phyloP scores from a whole-genome alignment of 2,888 invertebrate genomes.

The Ormyrus labotus region DNA sequence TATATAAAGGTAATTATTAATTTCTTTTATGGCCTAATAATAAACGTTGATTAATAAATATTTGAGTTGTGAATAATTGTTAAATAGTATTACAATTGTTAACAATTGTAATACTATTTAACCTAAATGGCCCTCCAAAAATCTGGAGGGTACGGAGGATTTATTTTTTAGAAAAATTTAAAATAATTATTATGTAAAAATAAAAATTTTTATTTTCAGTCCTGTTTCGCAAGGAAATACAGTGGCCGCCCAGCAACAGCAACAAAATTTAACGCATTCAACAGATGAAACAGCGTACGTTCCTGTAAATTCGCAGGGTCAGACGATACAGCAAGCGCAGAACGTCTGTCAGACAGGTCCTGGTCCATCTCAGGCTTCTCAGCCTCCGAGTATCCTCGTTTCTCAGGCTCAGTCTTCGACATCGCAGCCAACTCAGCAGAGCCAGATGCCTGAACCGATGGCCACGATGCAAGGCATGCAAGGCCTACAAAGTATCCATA shows the following conservation, averaged over 20 bases:
- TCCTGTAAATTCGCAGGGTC: slow-evolving; percentile 67
- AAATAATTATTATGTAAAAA: not conserved
- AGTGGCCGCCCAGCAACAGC: slow-evolving; percentile 73
- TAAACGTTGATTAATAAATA: too few relatives aligned
- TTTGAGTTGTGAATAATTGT: too few relatives aligned
- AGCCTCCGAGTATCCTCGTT: slow-evolving; percentile 68
- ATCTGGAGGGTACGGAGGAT: too few relatives aligned
- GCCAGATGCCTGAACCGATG: slow-evolving; percentile 70
- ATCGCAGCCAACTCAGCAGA: slow-evolving; percentile 48
- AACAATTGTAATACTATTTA: too few relatives aligned
- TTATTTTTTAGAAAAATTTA: too few relatives aligned
- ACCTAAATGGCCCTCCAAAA: too few relatives aligned
- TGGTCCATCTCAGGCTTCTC: slow-evolving; percentile 61
- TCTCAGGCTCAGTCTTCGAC: slow-evolving; percentile 69
- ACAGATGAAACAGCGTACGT: slow-evolving; percentile 55
- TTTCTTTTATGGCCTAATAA: too few relatives aligned
- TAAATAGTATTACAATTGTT: too few relatives aligned
- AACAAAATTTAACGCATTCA: slow-evolving; percentile 71
- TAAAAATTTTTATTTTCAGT: slow-evolving; percentile 29
- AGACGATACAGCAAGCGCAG: slow-evolving; percentile 66
- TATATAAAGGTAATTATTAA: too few relatives aligned
- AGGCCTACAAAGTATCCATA: slow-evolving; percentile 71
- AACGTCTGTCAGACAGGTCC: slow-evolving; percentile 66
- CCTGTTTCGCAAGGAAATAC: slow-evolving; percentile 69
- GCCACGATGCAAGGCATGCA: slow-evolving; percentile 70